A percentile compares a stretch with the other conserved stretches of the same genome.
These are phyloP conservation scores for Noturus placidus DNA, from an alignment of 2,113 vertebrate genomes.

Conservation along the genomic window DNA sequence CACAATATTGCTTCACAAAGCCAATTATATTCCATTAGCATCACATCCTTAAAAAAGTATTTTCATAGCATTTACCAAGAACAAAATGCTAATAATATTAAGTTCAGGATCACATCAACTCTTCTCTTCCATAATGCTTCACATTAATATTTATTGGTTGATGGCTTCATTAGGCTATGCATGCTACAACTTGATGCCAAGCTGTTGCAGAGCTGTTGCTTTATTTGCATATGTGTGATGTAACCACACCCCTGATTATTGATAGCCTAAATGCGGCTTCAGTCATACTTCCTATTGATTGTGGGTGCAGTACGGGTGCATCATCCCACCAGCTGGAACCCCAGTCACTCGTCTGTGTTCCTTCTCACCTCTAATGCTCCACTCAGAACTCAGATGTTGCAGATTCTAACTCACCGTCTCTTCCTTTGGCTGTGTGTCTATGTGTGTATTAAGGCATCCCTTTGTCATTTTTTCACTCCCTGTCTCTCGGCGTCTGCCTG, in stretches of 20 bases:
- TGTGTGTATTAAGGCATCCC: slow-evolving; percentile 46
- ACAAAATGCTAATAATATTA: neutral
- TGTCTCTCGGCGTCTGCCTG: neutral
- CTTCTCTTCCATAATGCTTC: slow-evolving; percentile 8
- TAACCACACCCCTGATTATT: slow-evolving; percentile 12
- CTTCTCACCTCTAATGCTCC: slow-evolving; percentile 37
- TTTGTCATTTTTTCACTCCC: slow-evolving; percentile 13
- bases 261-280: neutral
- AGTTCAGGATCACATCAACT: neutral
- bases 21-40: too few species aligned
- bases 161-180: slow-evolving; percentile 25
- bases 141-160: slow-evolving; percentile 25
- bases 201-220: slow-evolving; percentile 25
- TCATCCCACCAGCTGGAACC: slow-evolving; percentile 15
- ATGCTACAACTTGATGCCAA: slow-evolving; percentile 34
- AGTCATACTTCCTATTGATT: slow-evolving; percentile 30
- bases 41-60: neutral
- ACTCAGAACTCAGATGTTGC: slow-evolving; percentile 38
- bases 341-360: slow-evolving; percentile 35
- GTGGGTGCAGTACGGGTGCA: slow-evolving; percentile 17
- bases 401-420: slow-evolving; percentile 49
- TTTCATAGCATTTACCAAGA: neutral
- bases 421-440: slow-evolving; percentile 41
- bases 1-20: neutral
- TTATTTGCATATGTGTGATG: slow-evolving; percentile 20